Evolutionary conservation across 2,113 vertebrate genomes (phyloP), one percentile per base, ranked within the genome.

Genomic region (Lethenteron camtschaticum): DNA sequence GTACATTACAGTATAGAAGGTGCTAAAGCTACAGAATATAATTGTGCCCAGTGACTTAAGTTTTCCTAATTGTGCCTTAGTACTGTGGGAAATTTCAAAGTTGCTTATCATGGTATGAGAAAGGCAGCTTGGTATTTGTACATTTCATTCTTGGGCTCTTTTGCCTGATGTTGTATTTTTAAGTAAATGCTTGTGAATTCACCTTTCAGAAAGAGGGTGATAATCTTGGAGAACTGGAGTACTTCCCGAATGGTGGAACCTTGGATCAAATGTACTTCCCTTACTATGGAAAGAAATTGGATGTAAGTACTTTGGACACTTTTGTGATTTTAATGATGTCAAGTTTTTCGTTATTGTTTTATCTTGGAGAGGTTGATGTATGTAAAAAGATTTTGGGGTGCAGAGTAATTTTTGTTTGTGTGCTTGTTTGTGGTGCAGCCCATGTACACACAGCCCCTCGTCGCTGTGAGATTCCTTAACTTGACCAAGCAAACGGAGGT

Each of bases 211-310:
- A 90, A 82, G 76, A 74, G 81, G 6, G 79, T 57, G 76, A 24
- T 55, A 70, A 70, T 8, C 57, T 87, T 68, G 63, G 63, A n/a
- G 24, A 68, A 71, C 75, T 94, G 79, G 74, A 74, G 68, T 85
- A 85, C 74, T 96, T 84, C 77, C 91, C 91, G 71, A 5, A 69
- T 8, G 57, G 74, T 18, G 88, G 85, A 8, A 66, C n/a, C 1
- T 79, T 96, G 78, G 87, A 96, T 77, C 83, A 86, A 81, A 95
- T 86, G 83, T 96, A 94, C 78, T 96, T 88, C 77, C 92, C 90
- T 9, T 96, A 96, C 76, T 96, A 91, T 63, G 92, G 92, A 69
- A 96, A 94, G 78, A 87, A 83, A 74, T 77, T 80, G 57, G 89
- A 96, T 10, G 92, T 96, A 81, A 95, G 92, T 91, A 73, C 76